A percentile compares a stretch with the other conserved stretches of the same genome.
Evolutionary conservation across 2,888 invertebrate species (phyloP).

Genomic region (Protophormia terraenovae): DNA sequence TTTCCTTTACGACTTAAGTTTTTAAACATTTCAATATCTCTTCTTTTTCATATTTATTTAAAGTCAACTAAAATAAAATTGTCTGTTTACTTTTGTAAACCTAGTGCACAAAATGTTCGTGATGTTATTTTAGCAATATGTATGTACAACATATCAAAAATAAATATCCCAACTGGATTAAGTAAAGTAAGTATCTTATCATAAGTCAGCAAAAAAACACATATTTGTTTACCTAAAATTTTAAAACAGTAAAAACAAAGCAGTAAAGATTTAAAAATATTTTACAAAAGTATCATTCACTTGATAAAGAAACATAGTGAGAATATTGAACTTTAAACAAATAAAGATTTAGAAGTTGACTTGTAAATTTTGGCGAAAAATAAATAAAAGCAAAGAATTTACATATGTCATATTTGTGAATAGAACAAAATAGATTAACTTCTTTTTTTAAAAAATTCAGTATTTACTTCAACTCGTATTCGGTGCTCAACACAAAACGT

Average conservation of each 20-base stretch:
- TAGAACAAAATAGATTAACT: no score
- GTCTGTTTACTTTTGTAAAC: neutral
- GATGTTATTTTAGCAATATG: neutral
- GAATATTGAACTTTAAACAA: no score
- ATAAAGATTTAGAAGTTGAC: no score
- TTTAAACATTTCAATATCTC: neutral
- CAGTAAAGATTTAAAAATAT: neutral
- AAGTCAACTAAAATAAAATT: neutral
- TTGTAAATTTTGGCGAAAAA: no score
- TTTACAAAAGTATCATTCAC: neutral
- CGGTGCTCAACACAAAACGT: no score
- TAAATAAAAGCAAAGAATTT: no score
- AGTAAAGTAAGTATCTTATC: neutral
- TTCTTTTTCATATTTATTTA: neutral
- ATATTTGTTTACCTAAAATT: neutral
- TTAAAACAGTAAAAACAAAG: neutral
- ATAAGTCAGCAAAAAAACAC: neutral
- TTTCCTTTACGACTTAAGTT: slow-evolving; percentile 7
- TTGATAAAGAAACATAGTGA: neutral
- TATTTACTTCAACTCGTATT: no score
- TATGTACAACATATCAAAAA: neutral
- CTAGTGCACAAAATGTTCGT: neutral
- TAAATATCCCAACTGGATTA: neutral
- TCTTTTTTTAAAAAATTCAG: no score
- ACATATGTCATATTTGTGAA: no score